phyloP scores from a whole-genome alignment of 2,113 vertebrate species.

The Todiramphus saurophagus region DNA sequence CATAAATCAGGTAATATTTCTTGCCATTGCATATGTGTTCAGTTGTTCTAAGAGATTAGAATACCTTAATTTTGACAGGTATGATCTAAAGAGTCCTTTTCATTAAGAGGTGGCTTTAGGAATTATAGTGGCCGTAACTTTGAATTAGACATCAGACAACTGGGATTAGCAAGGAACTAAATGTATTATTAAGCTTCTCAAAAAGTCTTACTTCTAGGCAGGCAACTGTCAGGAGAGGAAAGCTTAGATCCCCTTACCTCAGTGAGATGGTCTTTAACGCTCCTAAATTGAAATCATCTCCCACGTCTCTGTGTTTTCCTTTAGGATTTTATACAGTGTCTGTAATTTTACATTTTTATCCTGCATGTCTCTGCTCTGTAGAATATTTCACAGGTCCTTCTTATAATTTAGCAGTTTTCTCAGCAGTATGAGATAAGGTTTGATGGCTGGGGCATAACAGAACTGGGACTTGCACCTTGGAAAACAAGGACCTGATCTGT shows the following conservation, averaged over 20 bases:
- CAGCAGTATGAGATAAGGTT: neutral
- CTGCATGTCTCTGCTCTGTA: neutral
- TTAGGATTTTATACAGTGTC: neutral
- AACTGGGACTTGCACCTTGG: neutral
- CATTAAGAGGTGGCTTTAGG: neutral
- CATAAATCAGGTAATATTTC: neutral
- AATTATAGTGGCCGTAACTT: neutral
- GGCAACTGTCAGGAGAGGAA: neutral
- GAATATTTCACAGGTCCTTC: neutral
- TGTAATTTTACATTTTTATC: neutral
- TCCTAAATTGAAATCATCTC: neutral
- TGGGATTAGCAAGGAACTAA: neutral
- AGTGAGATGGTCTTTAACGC: neutral
- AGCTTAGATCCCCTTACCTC: neutral
- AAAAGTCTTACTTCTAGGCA: neutral
- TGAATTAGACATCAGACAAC: neutral
- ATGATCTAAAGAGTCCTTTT: neutral
- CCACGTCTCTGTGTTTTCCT: neutral
- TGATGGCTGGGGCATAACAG: rapidly evolving
- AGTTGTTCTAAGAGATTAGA: neutral
- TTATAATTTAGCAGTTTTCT: neutral
- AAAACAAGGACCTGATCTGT: neutral
- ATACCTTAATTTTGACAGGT: neutral
- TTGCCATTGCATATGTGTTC: neutral
- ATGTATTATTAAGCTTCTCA: neutral